These are phyloP conservation scores for Eilema griseolum DNA, from an alignment of 2,888 invertebrate genomes.

Conservation along the genomic window DNA sequence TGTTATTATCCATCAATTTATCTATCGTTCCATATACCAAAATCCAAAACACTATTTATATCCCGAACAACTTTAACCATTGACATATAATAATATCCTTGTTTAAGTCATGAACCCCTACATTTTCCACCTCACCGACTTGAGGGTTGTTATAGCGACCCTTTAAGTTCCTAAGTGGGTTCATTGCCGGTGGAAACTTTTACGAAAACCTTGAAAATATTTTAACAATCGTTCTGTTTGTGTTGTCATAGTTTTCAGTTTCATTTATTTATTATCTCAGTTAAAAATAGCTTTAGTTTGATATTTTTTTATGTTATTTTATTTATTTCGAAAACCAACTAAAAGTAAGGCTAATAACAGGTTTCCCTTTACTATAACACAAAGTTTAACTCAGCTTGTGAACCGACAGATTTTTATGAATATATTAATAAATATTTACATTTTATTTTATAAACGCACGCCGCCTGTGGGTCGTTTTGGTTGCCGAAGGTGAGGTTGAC, in stretches of 20 bases:
- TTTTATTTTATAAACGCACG: too few species aligned
- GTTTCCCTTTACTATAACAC: too few species aligned
- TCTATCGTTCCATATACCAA: background rate
- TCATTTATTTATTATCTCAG: background rate
- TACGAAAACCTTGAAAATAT: conserved; percentile 49
- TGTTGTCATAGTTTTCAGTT: conserved; percentile 19
- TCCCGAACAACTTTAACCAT: conserved; percentile 41
- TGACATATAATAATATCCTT: conserved; percentile 48
- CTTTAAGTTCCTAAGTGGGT: conserved; percentile 68
- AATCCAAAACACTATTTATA: conserved; percentile 30
- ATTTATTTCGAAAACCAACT: too few species aligned
- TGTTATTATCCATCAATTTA: background rate
- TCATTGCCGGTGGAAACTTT: conserved; percentile 61
- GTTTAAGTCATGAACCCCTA: conserved; percentile 45
- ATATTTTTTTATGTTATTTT: too few species aligned
- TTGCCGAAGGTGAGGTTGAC: too few species aligned
- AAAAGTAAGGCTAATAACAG: too few species aligned
- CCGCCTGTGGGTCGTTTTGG: too few species aligned
- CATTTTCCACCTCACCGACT: conserved; percentile 57
- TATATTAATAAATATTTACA: too few species aligned
- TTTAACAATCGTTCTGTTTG: conserved; percentile 38
- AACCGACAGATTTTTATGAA: too few species aligned
- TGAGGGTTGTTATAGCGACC: conserved; percentile 53
- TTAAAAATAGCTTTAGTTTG: too few species aligned
- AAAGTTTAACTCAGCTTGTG: too few species aligned